phyloP scores from a whole-genome alignment of 2,797 vertebrate genomes.

The Phalanger gymnotis region DNA sequence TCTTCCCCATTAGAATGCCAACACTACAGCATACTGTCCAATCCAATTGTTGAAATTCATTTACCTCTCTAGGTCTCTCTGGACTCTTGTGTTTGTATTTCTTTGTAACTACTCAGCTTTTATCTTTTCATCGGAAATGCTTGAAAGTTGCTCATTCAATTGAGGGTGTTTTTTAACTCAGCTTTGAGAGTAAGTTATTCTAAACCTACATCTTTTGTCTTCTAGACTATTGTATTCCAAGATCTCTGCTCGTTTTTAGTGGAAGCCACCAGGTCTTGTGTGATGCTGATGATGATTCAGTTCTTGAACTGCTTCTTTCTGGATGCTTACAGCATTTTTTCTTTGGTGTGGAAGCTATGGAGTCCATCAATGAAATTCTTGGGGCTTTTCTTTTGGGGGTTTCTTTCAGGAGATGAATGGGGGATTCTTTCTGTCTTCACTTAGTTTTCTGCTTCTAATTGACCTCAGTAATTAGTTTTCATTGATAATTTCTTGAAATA shows the following conservation, averaged over 20 bases:
- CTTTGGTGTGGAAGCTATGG: neutral
- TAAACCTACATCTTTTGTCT: neutral
- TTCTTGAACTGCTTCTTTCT: neutral
- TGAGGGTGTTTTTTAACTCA: neutral
- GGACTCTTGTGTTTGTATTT: neutral
- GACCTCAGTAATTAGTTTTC: neutral
- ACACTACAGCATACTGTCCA: neutral
- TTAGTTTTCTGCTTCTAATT: neutral
- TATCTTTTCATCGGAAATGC: neutral
- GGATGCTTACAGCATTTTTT: neutral
- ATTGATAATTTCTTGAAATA: neutral
- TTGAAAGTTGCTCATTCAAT: neutral
- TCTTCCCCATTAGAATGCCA: neutral
- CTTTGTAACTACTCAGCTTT: neutral
- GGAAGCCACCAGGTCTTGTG: neutral
- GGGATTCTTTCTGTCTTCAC: neutral
- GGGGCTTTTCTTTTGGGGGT: neutral
- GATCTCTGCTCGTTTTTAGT: neutral
- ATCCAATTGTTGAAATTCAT: neutral
- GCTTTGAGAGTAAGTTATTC: neutral
- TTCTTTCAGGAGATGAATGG: neutral
- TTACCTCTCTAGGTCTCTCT: neutral
- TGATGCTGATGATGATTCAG: neutral
- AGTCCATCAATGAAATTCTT: neutral
- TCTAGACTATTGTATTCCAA: neutral